These are phyloP conservation scores for Zaprionus lineosus DNA, from an alignment of 2,888 invertebrate genomes.

Conservation along the genomic window DNA sequence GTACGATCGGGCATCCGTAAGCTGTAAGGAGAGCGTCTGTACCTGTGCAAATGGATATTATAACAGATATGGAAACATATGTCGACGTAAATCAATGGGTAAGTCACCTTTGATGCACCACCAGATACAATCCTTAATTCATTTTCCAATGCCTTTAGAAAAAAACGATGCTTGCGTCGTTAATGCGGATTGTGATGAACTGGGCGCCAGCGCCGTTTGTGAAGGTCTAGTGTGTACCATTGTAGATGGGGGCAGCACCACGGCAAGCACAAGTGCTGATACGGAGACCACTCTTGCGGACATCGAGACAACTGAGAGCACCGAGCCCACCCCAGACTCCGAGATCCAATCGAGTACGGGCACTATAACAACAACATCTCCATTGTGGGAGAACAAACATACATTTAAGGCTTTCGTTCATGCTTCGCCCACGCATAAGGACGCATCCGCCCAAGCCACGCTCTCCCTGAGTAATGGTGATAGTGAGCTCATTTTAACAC, in stretches of 20 bases:
- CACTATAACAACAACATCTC: conserved; percentile 17
- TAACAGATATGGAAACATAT: conserved; percentile 82
- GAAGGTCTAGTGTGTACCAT: conserved; percentile 69
- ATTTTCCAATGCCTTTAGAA: conserved; percentile 55
- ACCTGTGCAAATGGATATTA: conserved; percentile 82
- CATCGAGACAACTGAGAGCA: conserved; percentile 39
- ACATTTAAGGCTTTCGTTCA: conserved; percentile 52
- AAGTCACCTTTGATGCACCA: conserved; percentile 12
- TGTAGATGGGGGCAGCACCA: conserved; percentile 54
- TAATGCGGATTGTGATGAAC: conserved; percentile 80
- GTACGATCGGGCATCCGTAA: conserved; percentile 82
- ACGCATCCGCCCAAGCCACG: conserved; percentile 58
- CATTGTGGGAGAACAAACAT: too few species aligned
- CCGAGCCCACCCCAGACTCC: conserved; percentile 33
- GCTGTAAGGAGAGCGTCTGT: conserved; percentile 80
- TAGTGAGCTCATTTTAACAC: conserved; percentile 33
- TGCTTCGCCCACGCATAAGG: conserved; percentile 52
- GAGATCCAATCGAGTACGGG: conserved; percentile 20
- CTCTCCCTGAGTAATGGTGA: conserved; percentile 53
- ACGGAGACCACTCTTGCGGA: conserved; percentile 32
- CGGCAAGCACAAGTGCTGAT: conserved; percentile 7
- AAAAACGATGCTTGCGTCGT: conserved; percentile 82
- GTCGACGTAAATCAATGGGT: conserved; percentile 83
- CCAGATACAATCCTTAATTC: neutral
- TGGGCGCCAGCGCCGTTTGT: conserved; percentile 77